phyloP scores from a whole-genome alignment of 2,797 vertebrate species.

The Liparis tanakae region DNA sequence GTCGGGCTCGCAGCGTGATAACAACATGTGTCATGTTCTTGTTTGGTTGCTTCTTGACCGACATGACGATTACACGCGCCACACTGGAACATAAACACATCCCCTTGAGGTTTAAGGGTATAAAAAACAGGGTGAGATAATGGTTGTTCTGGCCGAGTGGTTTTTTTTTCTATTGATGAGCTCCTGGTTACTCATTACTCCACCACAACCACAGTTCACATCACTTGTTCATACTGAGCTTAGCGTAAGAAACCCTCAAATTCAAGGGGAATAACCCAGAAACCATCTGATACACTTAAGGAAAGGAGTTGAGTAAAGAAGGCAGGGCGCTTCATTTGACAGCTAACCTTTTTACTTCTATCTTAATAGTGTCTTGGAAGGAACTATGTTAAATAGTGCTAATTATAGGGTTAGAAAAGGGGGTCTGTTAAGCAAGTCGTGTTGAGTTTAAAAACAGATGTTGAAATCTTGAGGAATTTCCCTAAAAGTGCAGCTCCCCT shows the following conservation, averaged over 20 bases:
- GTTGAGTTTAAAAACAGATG: constrained; percentile 7
- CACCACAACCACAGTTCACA: constrained; percentile 42
- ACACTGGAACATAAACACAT: background rate
- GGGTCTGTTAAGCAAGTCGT: background rate
- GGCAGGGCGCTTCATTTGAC: background rate
- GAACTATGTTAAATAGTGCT: background rate
- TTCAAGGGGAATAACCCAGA: constrained; percentile 23
- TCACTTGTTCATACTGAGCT: constrained; percentile 32
- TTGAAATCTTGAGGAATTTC: background rate
- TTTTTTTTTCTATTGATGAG: constrained; percentile 28
- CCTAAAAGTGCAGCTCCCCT: background rate
- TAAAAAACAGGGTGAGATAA: constrained; percentile 15
- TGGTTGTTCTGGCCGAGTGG: constrained; percentile 5
- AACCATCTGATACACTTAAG: constrained; percentile 19
- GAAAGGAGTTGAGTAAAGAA: background rate
- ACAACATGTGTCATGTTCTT: constrained; percentile 20
- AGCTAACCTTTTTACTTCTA: background rate
- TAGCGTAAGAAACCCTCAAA: constrained; percentile 10
- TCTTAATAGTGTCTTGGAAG: background rate
- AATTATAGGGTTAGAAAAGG: background rate
- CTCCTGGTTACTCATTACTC: constrained; percentile 45
- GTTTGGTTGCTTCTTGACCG: constrained; percentile 28
- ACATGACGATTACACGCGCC: constrained; percentile 32
- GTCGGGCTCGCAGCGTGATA: constrained; percentile 24
- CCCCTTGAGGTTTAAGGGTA: constrained; percentile 30